These are phyloP conservation scores for Muntiacus reevesi DNA, from an alignment of 2,113 vertebrate genomes.

Conservation along the genomic window DNA sequence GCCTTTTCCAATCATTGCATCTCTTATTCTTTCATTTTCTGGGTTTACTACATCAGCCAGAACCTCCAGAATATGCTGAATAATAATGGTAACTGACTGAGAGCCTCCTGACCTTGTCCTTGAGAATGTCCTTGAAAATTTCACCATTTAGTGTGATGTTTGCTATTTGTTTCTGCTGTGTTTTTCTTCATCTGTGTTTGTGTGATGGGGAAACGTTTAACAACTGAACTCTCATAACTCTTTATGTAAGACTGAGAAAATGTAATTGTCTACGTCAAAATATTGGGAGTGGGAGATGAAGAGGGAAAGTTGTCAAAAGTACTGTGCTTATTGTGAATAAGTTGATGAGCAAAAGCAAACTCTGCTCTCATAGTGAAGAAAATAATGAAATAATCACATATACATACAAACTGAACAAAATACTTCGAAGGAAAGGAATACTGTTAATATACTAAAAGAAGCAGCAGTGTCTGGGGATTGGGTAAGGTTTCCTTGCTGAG, in stretches of 20 bases:
- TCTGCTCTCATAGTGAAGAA: neutral
- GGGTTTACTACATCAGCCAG: neutral
- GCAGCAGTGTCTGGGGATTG: neutral
- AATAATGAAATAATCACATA: neutral
- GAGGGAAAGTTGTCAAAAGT: neutral
- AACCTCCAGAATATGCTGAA: neutral
- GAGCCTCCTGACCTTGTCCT: neutral
- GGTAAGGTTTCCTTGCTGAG: neutral
- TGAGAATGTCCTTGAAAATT: neutral
- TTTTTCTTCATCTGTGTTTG: neutral
- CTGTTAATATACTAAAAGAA: neutral
- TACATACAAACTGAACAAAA: neutral
- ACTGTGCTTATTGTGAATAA: neutral
- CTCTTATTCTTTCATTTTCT: conserved; percentile 4
- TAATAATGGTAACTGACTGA: neutral
- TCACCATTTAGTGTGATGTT: neutral
- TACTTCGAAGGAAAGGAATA: neutral
- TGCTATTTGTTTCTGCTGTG: neutral
- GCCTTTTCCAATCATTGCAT: neutral
- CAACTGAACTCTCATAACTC: neutral
- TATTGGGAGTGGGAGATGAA: neutral
- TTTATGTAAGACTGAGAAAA: neutral
- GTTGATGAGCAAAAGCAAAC: neutral
- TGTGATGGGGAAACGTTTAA: neutral
- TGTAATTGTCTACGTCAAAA: neutral